Evolutionary conservation across 2,113 vertebrate species (phyloP), one percentile per base, ranked within the genome.

Genomic region (Corythoichthys intestinalis): DNA sequence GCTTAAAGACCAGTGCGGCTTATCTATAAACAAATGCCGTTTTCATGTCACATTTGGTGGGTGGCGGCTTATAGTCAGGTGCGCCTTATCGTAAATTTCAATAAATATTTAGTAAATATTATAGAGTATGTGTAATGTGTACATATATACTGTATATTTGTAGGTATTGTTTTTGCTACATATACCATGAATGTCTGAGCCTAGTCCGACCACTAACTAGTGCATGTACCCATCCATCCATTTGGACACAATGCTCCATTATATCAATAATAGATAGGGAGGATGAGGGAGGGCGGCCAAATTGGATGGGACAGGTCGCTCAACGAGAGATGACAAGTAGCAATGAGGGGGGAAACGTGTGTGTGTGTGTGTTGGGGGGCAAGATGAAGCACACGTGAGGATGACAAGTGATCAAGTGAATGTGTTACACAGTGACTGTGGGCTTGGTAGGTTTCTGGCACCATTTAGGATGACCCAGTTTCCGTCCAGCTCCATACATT

Each of bases 401-500:
- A 66, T 61, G 77, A 72, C 77, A 72, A 70, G 70, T 39, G 17
- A 65, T 67, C 8, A 64, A 69, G 77, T 17, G 75, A 59, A 61
- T 65, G 71, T 47, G 54, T 73, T 58, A 58, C 73, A 75, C 70
- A 69, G 67, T 70, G 80, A 74, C 83, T 86, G 80, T 83, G 69
- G 82, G 84, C 81, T 84, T 67, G 67, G 75, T 71, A 71, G 59
- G 68, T 81, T 88, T 90, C 80, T 86, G 76, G 75, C 78, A 80
- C 73, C 85, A 82, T 89, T 88, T 82, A 77, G 77, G 81, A 81
- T 89, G 89, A 89, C 90, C 90, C 86, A 90, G 72, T 90, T 91
- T 88, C 73, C 75, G 47, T 72, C 66, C 64, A 80, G 79, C 78
- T 10, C 82, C 82, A 82, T 87, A 83, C 83, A 88, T 87, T 87